Evolutionary conservation across 2,113 vertebrate species (phyloP), one percentile per base, ranked within the genome.

Genomic region (Vombatus ursinus): DNA sequence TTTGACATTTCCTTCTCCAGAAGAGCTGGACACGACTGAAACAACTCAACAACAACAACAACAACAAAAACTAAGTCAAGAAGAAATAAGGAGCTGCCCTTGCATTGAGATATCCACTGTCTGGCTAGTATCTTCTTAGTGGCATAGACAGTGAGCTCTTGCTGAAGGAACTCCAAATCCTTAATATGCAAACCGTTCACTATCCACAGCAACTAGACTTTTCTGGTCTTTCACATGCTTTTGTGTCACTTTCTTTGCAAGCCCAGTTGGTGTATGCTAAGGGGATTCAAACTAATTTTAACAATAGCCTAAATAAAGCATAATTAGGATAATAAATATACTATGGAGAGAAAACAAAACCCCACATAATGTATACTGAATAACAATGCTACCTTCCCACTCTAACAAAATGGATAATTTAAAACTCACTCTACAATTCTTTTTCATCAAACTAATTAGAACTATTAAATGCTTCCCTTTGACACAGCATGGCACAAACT

Each of bases 41-140:
- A 68, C 61, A 68, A 68, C 31, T 54, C 54, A 54, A 54, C 53
- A 54, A 53, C 77, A 90, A 53, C 92, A 94, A 96, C 93, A 94
- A 54, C 23, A 47, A 77, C 92, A 94, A 95, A 92, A 95, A 84
- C 53, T 47, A 92, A 96, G 50, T 89, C 48, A 95, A 57, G 61
- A 91, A 94, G 53, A 52, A 90, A 47, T 68, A 50, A 31, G 1
- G 95, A 93, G 57, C 26, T 26, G 23, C 50, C 92, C 94, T 57
- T 52, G 61, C 7, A 68, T 26, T 90, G 50, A 90, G 54, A 57
- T 90, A 51, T 2, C 37, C 94, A 93, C 92, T 90, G 93, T 28
- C 90, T 57, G 48, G 23, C 93, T 28, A 94, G 11, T 52, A 19
- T 11, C 54, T 9, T 50, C 91, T 24, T 90, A 53, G 51, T 22